Percentiles rank a stretch among this genome's conserved stretches.
Conservation (phyloP, 2,113 vertebrate genomes). For the Rhinopithecus roxellana region DNA sequence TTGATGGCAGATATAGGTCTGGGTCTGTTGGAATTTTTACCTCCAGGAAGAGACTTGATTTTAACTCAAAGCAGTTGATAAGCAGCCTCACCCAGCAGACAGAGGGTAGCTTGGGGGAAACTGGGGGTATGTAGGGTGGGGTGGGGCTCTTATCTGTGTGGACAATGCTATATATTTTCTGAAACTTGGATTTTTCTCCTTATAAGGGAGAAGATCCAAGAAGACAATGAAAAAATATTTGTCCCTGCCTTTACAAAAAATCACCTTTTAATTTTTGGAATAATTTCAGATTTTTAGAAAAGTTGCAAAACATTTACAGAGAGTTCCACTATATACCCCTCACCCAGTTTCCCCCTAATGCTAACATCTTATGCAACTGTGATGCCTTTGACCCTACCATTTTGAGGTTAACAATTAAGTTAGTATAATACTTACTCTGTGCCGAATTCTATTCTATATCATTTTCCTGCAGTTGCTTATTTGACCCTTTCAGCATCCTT, state of each 20-base stretch:
- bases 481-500: not conserved
- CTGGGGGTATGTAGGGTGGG: not conserved
- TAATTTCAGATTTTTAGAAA: not conserved
- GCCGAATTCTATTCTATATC: not conserved
- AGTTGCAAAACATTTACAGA: not conserved
- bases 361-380: fast-evolving
- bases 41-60: not conserved
- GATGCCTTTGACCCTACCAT: not conserved
- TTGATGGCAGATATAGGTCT: not conserved
- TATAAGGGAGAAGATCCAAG: not conserved
- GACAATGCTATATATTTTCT: not conserved
- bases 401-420: not conserved
- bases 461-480: not conserved
- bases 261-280: not conserved
- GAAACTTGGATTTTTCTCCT: not conserved
- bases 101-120: not conserved
- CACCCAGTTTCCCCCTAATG: not conserved
- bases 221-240: not conserved
- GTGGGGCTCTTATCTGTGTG: not conserved
- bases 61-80: not conserved
- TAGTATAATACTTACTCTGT: not conserved
- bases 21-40: not conserved
- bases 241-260: not conserved
- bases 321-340: not conserved
- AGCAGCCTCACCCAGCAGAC: not conserved